Base-by-base conservation (phyloP, 64 coral and sea anemone genomes). In the Exaiptasia diaphana region DNA sequence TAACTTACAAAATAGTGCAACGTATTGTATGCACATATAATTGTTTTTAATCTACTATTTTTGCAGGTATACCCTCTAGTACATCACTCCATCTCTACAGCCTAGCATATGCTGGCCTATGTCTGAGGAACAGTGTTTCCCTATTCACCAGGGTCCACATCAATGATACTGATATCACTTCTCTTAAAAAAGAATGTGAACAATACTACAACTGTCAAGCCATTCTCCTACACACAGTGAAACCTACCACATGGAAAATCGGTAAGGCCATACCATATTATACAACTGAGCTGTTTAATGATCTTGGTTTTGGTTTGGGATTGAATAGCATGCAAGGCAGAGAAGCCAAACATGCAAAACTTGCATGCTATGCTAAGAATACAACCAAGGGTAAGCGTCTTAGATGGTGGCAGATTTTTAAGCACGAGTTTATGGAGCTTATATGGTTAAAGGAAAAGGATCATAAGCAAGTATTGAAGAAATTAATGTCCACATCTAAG, bases 41-140 rank as follows among this genome's bases (percentile, higher is more conserved):
- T n/a, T n/a, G n/a, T n/a, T n/a, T n/a, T n/a, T n/a, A n/a, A n/a
- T n/a, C n/a, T 62, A 30, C 34, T 31, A 30, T 62, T 62, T 31
- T 33, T 43, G 30, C 34, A 71, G 1, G 35, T 44, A 71, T 71
- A 21, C 36, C 67, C 25, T 38, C 14, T 6, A 71, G 12, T 27
- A 71, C 67, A 3, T n/a, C 40, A 76, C 69, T 90, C 41, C 71
- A 82, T 76, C 68, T 63, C 17, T 56, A 71, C 41, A 71, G 67
- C 36, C 67, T 91, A 24, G 89, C 81, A 22, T 91, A 83, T 91
- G 31, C 89, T 60, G 89, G 79, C 67, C 73, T 91, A 53, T 68
- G 71, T 63, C 38, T 85, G 37, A 42, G 89, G 56, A 78, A 85
- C 56, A 60, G 59, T 73, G 81, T 39, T 44, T 77, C 89, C 42